A percentile compares a stretch with the other conserved stretches of the same genome.
Evolutionary conservation across 2,888 invertebrate species (phyloP).

Genomic region (Serrognathus titanus): DNA sequence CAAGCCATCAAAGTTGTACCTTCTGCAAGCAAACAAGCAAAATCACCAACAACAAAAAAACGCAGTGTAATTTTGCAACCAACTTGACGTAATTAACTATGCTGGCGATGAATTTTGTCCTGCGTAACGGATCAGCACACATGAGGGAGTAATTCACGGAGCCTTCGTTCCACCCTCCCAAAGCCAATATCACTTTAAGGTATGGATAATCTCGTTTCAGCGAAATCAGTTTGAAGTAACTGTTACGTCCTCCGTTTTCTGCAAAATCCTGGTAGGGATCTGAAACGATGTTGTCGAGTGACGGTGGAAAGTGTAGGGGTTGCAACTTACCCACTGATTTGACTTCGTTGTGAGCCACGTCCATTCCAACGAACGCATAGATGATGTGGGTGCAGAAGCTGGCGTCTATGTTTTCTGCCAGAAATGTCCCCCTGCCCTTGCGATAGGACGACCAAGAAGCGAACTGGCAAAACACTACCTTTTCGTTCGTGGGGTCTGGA

Average conservation of each 20-base stretch:
- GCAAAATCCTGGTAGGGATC: conserved; percentile 77
- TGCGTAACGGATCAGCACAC: conserved; percentile 60
- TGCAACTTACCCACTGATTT: conserved; percentile 66
- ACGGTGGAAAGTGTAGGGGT: neutral
- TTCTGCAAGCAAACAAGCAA: conserved; percentile 48
- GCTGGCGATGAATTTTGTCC: conserved; percentile 67
- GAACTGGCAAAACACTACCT: conserved; percentile 76
- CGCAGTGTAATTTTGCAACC: conserved; percentile 6
- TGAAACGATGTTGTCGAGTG: conserved; percentile 32
- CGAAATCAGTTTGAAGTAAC: conserved; percentile 64
- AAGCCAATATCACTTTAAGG: conserved; percentile 68
- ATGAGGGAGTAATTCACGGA: conserved; percentile 69
- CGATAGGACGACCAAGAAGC: conserved; percentile 79
- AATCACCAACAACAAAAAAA: neutral
- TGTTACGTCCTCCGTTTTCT: conserved; percentile 62
- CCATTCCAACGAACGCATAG: conserved; percentile 78
- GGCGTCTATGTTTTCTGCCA: conserved; percentile 66
- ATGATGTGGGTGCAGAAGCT: conserved; percentile 76
- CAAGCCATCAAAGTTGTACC: conserved; percentile 71
- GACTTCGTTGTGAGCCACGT: conserved; percentile 63
- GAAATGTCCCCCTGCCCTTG: conserved; percentile 61
- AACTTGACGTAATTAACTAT: conserved; percentile 67
- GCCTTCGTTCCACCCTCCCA: conserved; percentile 92
- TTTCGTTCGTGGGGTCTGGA: conserved; percentile 65
- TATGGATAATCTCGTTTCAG: conserved; percentile 59